A percentile compares a stretch with the other conserved stretches of the same genome.
Conservation (phyloP, 2,797 vertebrate genomes). For the Acipenser ruthenus region DNA sequence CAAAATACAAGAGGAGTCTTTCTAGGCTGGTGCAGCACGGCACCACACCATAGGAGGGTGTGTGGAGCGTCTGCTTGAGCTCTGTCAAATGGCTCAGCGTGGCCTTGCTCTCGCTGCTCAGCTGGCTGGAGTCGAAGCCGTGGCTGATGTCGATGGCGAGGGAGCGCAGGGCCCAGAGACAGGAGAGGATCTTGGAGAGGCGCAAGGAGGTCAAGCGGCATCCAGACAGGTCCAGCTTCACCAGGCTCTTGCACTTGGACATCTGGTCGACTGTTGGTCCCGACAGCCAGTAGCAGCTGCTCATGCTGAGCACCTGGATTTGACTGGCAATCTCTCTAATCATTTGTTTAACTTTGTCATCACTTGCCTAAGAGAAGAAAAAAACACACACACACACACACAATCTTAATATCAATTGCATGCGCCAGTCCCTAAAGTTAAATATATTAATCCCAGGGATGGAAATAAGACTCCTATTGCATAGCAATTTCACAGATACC, state of each 20-base stretch:
- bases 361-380: constrained; percentile 61
- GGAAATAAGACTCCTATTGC: too few relatives aligned
- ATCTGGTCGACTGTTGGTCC: constrained; percentile 69
- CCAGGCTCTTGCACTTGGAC: constrained; percentile 71
- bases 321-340: constrained; percentile 67
- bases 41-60: constrained; percentile 86
- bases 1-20: constrained; percentile 82
- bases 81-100: constrained; percentile 75
- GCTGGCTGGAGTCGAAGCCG: constrained; percentile 74
- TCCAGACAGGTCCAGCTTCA: constrained; percentile 77
- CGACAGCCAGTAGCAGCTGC: constrained; percentile 88
- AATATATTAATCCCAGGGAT: too few relatives aligned
- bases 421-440: too few relatives aligned
- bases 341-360: constrained; percentile 63
- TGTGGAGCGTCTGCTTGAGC: constrained; percentile 85
- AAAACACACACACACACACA: constrained; percentile 5
- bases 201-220: constrained; percentile 78
- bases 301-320: constrained; percentile 79
- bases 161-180: constrained; percentile 66
- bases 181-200: constrained; percentile 80
- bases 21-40: constrained; percentile 83
- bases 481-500: too few relatives aligned
- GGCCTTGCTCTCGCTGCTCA: constrained; percentile 81
- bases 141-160: constrained; percentile 81
- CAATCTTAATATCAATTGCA: too few relatives aligned